Percentiles rank a stretch among this genome's conserved stretches.
These are phyloP conservation scores for Drosophila ustulata DNA, from an alignment of 2,888 invertebrate genomes.

Conservation along the genomic window DNA sequence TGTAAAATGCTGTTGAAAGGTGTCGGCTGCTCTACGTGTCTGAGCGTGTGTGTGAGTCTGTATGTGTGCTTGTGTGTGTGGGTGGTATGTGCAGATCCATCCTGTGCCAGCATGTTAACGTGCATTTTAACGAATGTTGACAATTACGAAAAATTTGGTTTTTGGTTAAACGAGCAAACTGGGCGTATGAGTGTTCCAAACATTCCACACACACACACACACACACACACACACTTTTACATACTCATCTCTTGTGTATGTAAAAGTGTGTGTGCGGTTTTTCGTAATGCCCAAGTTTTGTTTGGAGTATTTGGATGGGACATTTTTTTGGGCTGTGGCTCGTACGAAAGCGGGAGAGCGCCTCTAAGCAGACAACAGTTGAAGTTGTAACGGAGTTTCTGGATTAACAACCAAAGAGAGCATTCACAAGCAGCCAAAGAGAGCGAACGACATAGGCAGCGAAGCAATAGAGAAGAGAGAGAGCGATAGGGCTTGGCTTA, in stretches of 20 bases:
- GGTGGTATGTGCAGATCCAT: slow-evolving; percentile 13
- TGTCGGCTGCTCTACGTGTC: slow-evolving; percentile 15
- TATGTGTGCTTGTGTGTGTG: slow-evolving; percentile 5
- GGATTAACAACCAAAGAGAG: slow-evolving; percentile 55
- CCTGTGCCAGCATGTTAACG: slow-evolving; percentile 55
- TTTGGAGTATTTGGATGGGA: slow-evolving; percentile 49
- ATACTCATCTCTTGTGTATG: background rate
- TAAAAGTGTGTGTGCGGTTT: slow-evolving; percentile 32
- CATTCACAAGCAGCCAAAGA: slow-evolving; percentile 5
- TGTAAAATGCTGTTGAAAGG: slow-evolving; percentile 67
- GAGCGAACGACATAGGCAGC: slow-evolving; percentile 16
- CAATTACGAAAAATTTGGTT: slow-evolving; percentile 77
- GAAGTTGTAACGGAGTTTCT: slow-evolving; percentile 66
- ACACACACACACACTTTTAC: background rate
- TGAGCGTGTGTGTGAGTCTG: too few species aligned
- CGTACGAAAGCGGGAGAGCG: slow-evolving; percentile 60
- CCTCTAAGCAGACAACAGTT: slow-evolving; percentile 32
- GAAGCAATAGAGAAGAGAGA: slow-evolving; percentile 12
- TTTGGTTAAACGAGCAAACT: slow-evolving; percentile 59
- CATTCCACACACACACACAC: slow-evolving; percentile 1
- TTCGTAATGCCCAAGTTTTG: slow-evolving; percentile 27
- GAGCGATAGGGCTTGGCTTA: slow-evolving; percentile 66
- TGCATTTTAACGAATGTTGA: slow-evolving; percentile 77
- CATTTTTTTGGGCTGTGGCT: slow-evolving; percentile 78
- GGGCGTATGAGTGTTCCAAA: slow-evolving; percentile 51